Conservation (phyloP, 2,113 vertebrate genomes). For the Pygoscelis antarcticus region DNA sequence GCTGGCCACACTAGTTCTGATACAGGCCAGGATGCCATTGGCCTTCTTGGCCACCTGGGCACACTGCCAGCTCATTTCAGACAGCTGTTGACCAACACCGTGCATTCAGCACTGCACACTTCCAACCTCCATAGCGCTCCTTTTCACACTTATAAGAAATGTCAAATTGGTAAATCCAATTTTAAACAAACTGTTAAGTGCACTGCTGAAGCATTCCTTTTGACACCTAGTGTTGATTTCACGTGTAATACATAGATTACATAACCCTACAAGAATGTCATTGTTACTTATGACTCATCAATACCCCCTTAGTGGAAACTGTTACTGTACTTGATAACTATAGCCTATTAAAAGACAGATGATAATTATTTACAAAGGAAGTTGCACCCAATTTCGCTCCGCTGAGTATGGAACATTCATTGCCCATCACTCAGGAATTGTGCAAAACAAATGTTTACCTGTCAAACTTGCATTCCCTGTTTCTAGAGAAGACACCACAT, state of each 20-base stretch:
- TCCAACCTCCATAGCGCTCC: rapidly evolving
- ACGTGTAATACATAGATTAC: neutral
- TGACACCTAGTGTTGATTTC: rapidly evolving
- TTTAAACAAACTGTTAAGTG: neutral
- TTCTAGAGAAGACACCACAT: neutral
- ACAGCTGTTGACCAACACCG: too few species aligned
- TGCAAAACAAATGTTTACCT: neutral
- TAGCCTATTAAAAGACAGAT: neutral
- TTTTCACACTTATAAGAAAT: rapidly evolving
- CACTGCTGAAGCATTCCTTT: neutral
- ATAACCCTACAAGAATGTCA: rapidly evolving
- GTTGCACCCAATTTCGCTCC: neutral
- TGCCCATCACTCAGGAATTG: neutral
- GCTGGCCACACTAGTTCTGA: too few species aligned
- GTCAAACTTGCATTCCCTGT: neutral
- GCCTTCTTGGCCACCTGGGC: too few species aligned
- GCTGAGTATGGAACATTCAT: neutral
- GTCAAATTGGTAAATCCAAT: neutral
- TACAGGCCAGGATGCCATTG: too few species aligned
- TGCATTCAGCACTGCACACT: neutral
- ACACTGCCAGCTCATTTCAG: too few species aligned
- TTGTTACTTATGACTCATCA: neutral
- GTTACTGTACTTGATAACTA: neutral
- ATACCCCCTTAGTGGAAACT: neutral
- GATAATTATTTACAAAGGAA: neutral